Base-by-base conservation (phyloP, 2,797 vertebrate species). In the Siniperca undulata region DNA sequence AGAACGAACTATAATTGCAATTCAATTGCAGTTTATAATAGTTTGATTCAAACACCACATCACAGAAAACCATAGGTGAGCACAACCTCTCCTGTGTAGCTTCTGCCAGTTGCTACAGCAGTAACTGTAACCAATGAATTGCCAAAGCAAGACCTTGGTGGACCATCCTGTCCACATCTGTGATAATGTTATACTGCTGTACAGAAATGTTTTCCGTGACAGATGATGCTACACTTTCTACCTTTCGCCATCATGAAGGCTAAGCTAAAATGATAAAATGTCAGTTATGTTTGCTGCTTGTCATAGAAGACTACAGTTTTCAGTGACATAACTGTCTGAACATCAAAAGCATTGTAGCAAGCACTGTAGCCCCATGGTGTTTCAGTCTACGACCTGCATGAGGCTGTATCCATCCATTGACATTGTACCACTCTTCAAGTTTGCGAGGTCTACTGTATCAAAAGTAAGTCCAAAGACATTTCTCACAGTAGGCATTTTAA, bases 241-340 rank as follows among this genome's bases (percentile, higher is more conserved):
- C 55, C 13, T n/a, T 53, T 53, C 3, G 30, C 12, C 55, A 17
- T 42, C 17, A 7, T 22, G 16, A 60, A 27, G 44, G 56, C 56
- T 44, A 42, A 65, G 7, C 42, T 40, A 20, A 68, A 52, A 68
- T 77, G 34, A 40, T 59, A 27, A 60, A 50, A 69, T 69, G 75
- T 48, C 34, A 60, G 4, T 14, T 24, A 36, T n/a, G 40, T 59
- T 36, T 38, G 38, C 27, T 48, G 40, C 24, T 30, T 52, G 34
- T 53, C 48, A 52, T 50, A 22, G 44, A 42, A 34, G 16, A 24
- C 30, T 20, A 10, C 20, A n/a, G 19, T 55, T 55, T 34, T 65
- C 9, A 30, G 19, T 24, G 14, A 7, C 5, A 38, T 46, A 11
- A 24, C 16, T 8, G 7, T 22, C 10, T 22, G 24, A 66, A 65